Base-by-base conservation (phyloP, 2,797 vertebrate genomes). In the Falco naumanni region DNA sequence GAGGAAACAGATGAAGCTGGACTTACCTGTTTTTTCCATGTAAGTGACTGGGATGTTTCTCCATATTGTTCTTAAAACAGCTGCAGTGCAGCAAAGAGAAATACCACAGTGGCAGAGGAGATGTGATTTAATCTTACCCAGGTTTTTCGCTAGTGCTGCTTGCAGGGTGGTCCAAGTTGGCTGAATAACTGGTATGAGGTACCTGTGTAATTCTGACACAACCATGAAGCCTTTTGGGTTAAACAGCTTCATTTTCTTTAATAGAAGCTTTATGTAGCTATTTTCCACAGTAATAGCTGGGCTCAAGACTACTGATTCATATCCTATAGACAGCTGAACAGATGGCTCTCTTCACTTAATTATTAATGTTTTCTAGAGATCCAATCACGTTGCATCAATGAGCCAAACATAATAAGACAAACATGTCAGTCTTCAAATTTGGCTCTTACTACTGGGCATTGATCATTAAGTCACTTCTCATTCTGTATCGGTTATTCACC, bases 1-100 rank as follows among this genome's bases (percentile, higher is more conserved):
- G 90, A 83, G 86, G 88, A 95, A 86, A 75, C 47, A 93, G 39
- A 76, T 59, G 68, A 92, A 87, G 64, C 43, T 80, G 86, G 69
- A 81, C 83, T 48, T 79, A 63, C 70, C 37, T 75, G 48, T 83
- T 78, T 50, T 56, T 87, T 74, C 84, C 47, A 45, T 45, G 20
- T 1, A 0, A 64, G 10, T 60, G 53, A 50, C 43, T 54, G 37
- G 68, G 34, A 54, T 57, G 33, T 65, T 91, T 78, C 69, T 92
- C 76, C 39, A 10, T 31, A 3, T 41, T 84, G 21, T 39, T 39
- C 43, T 70, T 34, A 5, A 61, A 85, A 47, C n/a, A 76, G 33
- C 63, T 66, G 39, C 33, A 66, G 11, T 66, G 39, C 33, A 66
- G 11, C 19, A 48, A 37, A 59, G 41, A 84, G 69, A 34, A 79